Base-by-base conservation (phyloP, 2,888 invertebrate genomes). In the Cephonodes hylas region DNA sequence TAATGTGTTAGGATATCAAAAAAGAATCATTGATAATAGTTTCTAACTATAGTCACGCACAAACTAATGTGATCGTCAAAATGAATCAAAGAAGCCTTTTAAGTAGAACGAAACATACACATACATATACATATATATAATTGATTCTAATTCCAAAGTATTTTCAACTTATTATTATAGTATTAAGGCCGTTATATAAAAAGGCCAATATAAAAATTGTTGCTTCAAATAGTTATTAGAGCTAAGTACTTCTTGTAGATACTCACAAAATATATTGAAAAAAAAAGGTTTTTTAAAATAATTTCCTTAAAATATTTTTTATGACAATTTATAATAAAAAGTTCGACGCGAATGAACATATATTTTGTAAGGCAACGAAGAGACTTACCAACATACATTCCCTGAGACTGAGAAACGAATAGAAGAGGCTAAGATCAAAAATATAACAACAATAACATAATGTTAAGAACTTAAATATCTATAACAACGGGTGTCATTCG, bases 351-450 rank as follows among this genome's bases (percentile, higher is more conserved):
- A 75, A 83, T 76, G 81, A 87, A 85, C 83, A 80, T 82, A 84
- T 86, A 86, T 82, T 81, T 81, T 84, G 85, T 91, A 91, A 91
- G 91, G 90, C 85, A 91, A 91, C 91, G 91, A 91, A 88, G 88
- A 91, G 91, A 91, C 91, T 91, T 84, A 88, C 86, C 89, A 90
- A 86, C 89, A 84, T 81, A 89, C 91, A 91, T 91, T 91, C 91
- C 91, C 91, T 84, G 91, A 91, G 91, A 91, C 91, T 91, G 91
- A 89, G 75, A 81, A 77, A 80, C 69, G 80, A 75, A 83, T 85
- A 85, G 77, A 84, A 82, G 89, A 89, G 89, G 91, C 89, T 89
- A 85, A 88, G 81, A 86, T 83, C 86, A 78, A 85, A 79, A n/a
- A n/a, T n/a, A n/a, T 81, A 81, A 81, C 77, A 81, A 77, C 76